phyloP scores from a whole-genome alignment of 2,113 vertebrate genomes.

The Arizona elegans region DNA sequence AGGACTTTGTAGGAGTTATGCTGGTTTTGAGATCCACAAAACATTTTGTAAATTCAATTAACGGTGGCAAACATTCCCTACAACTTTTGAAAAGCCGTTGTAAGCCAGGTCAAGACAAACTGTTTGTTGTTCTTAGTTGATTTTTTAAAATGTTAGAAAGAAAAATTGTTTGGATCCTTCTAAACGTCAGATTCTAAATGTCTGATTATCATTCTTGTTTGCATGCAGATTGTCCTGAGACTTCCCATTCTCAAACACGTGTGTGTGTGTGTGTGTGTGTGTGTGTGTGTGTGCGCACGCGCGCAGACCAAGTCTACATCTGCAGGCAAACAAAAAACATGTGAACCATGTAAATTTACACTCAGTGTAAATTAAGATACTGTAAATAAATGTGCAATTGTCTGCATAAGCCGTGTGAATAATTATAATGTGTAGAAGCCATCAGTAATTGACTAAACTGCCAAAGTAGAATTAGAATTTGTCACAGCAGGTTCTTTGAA shows the following conservation, averaged over 20 bases:
- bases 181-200: rapidly evolving
- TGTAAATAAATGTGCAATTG: neutral
- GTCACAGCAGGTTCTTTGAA: neutral
- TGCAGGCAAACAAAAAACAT: neutral
- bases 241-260: neutral
- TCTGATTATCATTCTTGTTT: neutral
- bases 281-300: rapidly evolving
- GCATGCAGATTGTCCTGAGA: neutral
- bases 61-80: neutral
- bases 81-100: neutral
- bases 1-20: neutral
- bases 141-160: rapidly evolving
- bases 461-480: neutral
- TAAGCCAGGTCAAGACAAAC: neutral
- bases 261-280: neutral
- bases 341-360: neutral
- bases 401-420: neutral
- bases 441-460: neutral
- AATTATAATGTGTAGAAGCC: neutral
- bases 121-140: neutral
- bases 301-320: neutral
- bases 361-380: neutral
- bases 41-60: neutral
- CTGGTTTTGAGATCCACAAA: neutral
- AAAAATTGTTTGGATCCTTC: rapidly evolving